Evolutionary conservation across 2,888 invertebrate genomes (phyloP), one percentile per base, ranked within the genome.

Genomic region (Dryococelus australis): DNA sequence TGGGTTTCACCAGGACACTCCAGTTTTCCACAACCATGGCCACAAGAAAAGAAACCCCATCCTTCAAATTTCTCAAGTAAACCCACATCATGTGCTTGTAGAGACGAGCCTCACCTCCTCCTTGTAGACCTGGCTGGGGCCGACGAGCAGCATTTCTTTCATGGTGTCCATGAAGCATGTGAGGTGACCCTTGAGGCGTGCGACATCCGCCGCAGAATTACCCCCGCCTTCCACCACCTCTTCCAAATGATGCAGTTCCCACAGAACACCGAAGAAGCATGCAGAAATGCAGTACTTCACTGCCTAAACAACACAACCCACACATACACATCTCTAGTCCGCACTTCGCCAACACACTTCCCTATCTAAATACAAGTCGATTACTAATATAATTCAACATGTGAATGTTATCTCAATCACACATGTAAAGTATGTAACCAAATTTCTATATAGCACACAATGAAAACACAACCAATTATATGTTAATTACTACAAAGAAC

Each of bases 181-280:
- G 90, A 99, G 93, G 86, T 96, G 95, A 88, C 95, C 94, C 87
- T 92, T 92, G 89, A 98, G 93, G 90, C 95, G 95, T 90, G 93
- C 94, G 89, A 94, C 93, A 89, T 94, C 95, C 89, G 93, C 94
- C 90, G 93, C 94, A 86, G 93, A 94, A 89, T 93, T 93, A 90
- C 93, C 93, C 85, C 95, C 94, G 51, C 94, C 93, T 90, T 96
- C 95, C 51, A 94, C 94, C 85, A 95, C 94, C 90, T 96, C 96
- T 93, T 98, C 97, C 86, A 98, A 93, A 90, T 96, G 96, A 92
- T 96, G 95, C 90, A 99, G 94, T 89, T 97, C 97, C 98, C 99
- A 99, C 91, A 97, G 94, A 89, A 99, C 94, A 27, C 93, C 93
- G 90, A 93, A 93, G 89, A 93, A 93, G 90, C 98, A 97, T 53